Conservation (phyloP, 2,797 vertebrate species). For the Hydrocynus forskahlii region DNA sequence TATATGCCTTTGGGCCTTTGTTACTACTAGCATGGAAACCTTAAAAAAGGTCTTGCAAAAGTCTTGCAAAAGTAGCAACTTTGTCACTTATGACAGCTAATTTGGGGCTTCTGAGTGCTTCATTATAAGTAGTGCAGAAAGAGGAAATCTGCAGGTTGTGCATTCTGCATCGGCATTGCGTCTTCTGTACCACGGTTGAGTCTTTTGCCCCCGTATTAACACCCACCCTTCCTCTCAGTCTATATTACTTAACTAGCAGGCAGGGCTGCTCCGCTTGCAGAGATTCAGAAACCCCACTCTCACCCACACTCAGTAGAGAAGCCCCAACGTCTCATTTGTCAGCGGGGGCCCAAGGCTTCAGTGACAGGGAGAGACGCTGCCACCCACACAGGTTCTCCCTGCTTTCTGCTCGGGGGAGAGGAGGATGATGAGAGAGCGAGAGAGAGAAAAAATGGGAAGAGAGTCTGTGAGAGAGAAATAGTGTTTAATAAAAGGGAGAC, state of each 20-base stretch:
- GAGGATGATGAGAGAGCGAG: conserved; percentile 50
- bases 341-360: conserved; percentile 77
- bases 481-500: conserved; percentile 81
- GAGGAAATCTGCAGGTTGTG: neutral
- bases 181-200: conserved; percentile 13
- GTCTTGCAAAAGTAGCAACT: no score
- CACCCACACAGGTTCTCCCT: conserved; percentile 76
- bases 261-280: conserved; percentile 34
- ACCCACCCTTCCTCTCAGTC: conserved; percentile 21
- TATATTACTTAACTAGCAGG: conserved; percentile 39
- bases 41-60: neutral
- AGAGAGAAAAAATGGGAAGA: conserved; percentile 38
- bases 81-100: neutral
- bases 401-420: conserved; percentile 55
- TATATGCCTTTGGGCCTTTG: neutral
- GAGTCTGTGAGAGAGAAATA: conserved; percentile 57
- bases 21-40: neutral
- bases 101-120: neutral
- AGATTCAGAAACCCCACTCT: conserved; percentile 65
- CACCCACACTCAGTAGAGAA: conserved; percentile 72
- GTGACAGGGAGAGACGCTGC: conserved; percentile 81
- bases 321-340: conserved; percentile 81
- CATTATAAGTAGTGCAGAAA: conserved; percentile 20
- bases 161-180: neutral
- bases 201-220: conserved; percentile 21